These are phyloP conservation scores for Maccullochella peelii DNA, from an alignment of 2,113 vertebrate species.

Conservation along the genomic window DNA sequence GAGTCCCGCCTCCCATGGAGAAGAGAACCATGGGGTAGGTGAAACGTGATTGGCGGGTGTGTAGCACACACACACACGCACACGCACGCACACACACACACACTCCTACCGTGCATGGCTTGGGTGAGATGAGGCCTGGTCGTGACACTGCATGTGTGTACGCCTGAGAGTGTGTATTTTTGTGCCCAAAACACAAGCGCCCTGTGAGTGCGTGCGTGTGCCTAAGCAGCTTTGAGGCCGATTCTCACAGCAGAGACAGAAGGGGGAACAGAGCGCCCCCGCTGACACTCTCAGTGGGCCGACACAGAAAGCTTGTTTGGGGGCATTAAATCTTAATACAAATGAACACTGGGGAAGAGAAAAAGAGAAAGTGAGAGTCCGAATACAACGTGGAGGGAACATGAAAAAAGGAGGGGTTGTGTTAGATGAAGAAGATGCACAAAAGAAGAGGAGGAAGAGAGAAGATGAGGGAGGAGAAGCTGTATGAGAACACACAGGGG, in stretches of 20 bases:
- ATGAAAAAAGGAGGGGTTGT: conserved; percentile 16
- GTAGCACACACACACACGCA: background rate
- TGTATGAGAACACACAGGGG: conserved; percentile 19
- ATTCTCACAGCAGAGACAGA: conserved; percentile 69
- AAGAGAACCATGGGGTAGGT: conserved; percentile 16
- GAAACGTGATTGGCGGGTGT: conserved; percentile 51
- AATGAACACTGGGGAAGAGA: conserved; percentile 47
- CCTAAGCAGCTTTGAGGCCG: conserved; percentile 63
- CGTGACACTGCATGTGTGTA: conserved; percentile 10
- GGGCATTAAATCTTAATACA: conserved; percentile 80
- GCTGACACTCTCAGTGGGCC: conserved; percentile 77
- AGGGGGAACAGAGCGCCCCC: conserved; percentile 66
- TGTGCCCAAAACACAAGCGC: conserved; percentile 41
- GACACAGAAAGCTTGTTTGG: conserved; percentile 80
- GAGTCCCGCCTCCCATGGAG: conserved; percentile 40
- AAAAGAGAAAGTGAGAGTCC: conserved; percentile 56
- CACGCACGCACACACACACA: conserved; percentile 13
- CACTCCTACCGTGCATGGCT: conserved; percentile 1
- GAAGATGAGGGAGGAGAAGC: conserved; percentile 32
- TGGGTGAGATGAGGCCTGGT: conserved; percentile 6
- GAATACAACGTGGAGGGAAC: conserved; percentile 32
- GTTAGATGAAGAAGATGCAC: conserved; percentile 13
- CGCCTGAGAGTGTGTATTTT: conserved; percentile 27
- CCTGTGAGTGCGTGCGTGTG: conserved; percentile 19
- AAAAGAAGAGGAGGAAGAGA: conserved; percentile 25